Percentiles rank a stretch among this genome's conserved stretches.
Conservation (phyloP, 2,113 vertebrate species). For the Bambusicola thoracicus region DNA sequence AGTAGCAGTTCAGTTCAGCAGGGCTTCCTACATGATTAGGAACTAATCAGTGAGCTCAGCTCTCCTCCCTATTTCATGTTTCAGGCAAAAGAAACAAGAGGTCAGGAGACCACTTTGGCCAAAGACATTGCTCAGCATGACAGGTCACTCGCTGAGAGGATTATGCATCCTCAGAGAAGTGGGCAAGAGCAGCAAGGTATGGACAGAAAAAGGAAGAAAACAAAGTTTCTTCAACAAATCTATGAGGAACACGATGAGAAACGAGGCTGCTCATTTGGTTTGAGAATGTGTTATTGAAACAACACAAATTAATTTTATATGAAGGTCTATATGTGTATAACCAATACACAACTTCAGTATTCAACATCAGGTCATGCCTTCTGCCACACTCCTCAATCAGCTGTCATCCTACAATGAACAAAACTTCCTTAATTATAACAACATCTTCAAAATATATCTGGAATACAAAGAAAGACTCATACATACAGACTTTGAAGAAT, state of each 20-base stretch:
- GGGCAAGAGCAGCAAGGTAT: background rate
- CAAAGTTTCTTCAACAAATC: background rate
- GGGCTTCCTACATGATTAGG: background rate
- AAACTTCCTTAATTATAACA: background rate
- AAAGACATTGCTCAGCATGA: background rate
- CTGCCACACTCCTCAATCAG: background rate
- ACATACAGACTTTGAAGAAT: background rate
- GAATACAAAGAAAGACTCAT: background rate
- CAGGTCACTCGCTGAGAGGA: accelerated
- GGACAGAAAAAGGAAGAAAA: background rate
- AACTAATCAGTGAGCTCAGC: conserved; percentile 2
- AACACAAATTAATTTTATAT: background rate
- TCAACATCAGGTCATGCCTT: background rate
- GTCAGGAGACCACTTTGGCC: background rate
- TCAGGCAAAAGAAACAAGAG: background rate
- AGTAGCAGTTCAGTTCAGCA: background rate
- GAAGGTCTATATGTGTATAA: background rate
- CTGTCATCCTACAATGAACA: background rate
- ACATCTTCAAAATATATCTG: background rate
- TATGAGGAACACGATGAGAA: background rate
- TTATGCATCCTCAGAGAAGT: background rate
- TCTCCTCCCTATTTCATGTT: background rate
- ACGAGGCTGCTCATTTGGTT: background rate
- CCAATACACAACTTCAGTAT: accelerated
- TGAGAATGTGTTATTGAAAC: background rate